Evolutionary conservation across 2,888 invertebrate genomes (phyloP).

Genomic region (Orthosia cruda): DNA sequence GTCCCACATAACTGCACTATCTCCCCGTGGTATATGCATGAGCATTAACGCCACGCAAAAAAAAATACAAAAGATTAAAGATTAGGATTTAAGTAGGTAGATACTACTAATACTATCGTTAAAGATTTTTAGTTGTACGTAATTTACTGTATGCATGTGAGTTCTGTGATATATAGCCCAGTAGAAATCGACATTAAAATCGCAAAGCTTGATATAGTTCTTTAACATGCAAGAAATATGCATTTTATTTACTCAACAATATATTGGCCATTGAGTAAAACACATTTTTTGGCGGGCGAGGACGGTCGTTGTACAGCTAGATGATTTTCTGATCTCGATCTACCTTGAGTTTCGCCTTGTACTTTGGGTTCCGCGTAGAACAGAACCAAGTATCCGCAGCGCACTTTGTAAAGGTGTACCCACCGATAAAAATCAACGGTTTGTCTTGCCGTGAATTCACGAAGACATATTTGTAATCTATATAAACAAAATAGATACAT

Average conservation of each 20-base stretch:
- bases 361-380: constrained; percentile 60
- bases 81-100: no score
- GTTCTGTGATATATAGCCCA: no score
- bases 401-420: constrained; percentile 68
- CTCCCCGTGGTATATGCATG: no score
- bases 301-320: constrained; percentile 38
- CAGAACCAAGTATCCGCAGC: constrained; percentile 53
- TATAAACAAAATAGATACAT: neutral
- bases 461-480: constrained; percentile 38
- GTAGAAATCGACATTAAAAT: no score
- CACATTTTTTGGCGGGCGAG: constrained; percentile 37
- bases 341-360: constrained; percentile 48
- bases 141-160: no score
- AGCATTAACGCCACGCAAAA: no score
- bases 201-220: no score
- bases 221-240: neutral
- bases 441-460: constrained; percentile 51
- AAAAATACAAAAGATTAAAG: no score
- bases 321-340: constrained; percentile 16
- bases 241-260: constrained; percentile 4
- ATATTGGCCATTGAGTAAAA: neutral
- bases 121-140: no score
- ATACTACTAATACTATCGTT: no score
- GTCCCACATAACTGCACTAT: no score
- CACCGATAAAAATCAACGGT: constrained; percentile 68